These are phyloP conservation scores for Conus canariensis DNA, from an alignment of 2,888 invertebrate genomes.

Conservation along the genomic window DNA sequence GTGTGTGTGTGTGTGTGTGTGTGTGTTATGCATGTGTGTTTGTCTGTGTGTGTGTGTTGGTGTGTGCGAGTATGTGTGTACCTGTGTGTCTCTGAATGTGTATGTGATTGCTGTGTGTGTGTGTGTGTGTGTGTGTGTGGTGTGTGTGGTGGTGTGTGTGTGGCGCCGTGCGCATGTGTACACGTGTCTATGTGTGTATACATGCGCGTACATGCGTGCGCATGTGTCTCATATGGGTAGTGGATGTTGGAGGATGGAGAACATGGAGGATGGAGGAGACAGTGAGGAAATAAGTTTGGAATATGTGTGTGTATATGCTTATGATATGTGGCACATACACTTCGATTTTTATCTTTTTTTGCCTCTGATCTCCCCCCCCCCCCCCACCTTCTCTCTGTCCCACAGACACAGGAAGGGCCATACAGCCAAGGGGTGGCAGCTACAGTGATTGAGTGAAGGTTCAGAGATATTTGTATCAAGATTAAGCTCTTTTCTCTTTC, in stretches of 20 bases:
- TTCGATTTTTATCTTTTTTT: no score
- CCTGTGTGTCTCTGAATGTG: neutral
- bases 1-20: conserved; percentile 5
- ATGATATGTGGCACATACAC: no score
- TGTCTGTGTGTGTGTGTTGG: neutral
- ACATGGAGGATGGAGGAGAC: no score
- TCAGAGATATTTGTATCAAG: no score
- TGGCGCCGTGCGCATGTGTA: neutral
- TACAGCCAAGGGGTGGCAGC: no score
- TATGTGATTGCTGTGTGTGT: neutral
- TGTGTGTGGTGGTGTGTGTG: no score
- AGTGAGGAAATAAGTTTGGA: neutral
- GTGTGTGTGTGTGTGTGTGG: neutral
- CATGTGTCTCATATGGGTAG: neutral
- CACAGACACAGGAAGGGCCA: no score
- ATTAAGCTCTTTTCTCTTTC: no score
- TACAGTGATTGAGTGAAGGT: no score
- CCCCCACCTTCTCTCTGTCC: no score
- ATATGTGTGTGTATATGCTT: neutral
- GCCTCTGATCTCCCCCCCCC: no score
- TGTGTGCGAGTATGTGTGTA: neutral
- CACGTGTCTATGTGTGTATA: neutral
- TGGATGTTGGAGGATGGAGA: no score
- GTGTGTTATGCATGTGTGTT: neutral
- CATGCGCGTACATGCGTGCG: neutral